Evolutionary conservation across 2,888 invertebrate genomes (phyloP).

Genomic region (Dysmachus trigonus): DNA sequence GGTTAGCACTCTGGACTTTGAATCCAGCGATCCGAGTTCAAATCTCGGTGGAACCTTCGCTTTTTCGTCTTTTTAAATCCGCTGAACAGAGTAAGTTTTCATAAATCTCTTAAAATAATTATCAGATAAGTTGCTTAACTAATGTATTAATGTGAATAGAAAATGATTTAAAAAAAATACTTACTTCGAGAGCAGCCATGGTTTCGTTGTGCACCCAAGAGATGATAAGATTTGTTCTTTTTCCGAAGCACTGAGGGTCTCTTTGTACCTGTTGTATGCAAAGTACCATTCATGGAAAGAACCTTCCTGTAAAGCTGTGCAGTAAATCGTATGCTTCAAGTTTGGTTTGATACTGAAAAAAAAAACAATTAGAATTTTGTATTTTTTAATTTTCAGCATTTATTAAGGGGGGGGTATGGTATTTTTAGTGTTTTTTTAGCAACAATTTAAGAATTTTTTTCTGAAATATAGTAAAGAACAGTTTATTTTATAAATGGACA

Average conservation of each 20-base stretch:
- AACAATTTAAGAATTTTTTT: too few species aligned
- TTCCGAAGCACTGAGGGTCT: slow-evolving; percentile 68
- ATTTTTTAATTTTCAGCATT: too few species aligned
- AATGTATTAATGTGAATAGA: neutral
- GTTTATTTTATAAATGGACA: too few species aligned
- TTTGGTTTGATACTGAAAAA: slow-evolving; percentile 70
- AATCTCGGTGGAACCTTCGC: slow-evolving; percentile 46
- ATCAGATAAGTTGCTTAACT: too few species aligned
- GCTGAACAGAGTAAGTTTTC: too few species aligned
- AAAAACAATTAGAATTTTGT: slow-evolving; percentile 37
- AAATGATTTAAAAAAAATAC: slow-evolving; percentile 44
- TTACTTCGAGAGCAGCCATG: slow-evolving; percentile 69
- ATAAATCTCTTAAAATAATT: too few species aligned
- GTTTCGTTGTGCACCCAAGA: slow-evolving; percentile 67
- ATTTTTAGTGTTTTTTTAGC: too few species aligned
- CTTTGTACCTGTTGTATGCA: slow-evolving; percentile 66
- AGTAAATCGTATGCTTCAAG: slow-evolving; percentile 71
- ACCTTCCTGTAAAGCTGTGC: slow-evolving; percentile 72
- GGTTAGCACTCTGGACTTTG: slow-evolving; percentile 48
- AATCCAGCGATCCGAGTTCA: slow-evolving; percentile 48
- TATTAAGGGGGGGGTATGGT: too few species aligned
- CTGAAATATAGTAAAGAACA: too few species aligned
- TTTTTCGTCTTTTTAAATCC: neutral
- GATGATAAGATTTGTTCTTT: slow-evolving; percentile 69
- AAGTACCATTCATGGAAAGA: slow-evolving; percentile 75